Conservation (phyloP, 2,797 vertebrate genomes). For the Mormyrus hasselquistii region DNA sequence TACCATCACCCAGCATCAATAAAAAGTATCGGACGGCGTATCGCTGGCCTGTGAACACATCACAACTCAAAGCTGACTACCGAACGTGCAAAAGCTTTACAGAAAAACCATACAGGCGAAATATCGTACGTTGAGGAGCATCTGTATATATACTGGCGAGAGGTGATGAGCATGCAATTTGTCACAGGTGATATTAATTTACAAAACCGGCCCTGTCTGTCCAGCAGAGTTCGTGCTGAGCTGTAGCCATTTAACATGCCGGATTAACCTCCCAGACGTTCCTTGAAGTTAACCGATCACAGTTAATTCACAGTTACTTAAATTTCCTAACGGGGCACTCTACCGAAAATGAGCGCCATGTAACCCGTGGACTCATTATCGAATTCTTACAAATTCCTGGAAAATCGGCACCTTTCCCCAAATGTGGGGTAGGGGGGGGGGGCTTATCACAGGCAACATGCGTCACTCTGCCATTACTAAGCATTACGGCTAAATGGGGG, state of each 20-base stretch:
- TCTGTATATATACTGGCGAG: neutral
- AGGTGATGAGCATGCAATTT: neutral
- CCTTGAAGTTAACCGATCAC: slow-evolving; percentile 56
- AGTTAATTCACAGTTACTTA: slow-evolving; percentile 50
- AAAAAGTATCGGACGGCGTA: neutral
- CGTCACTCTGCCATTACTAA: slow-evolving; percentile 56
- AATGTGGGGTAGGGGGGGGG: neutral
- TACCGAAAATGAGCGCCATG: slow-evolving; percentile 55
- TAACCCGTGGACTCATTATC: slow-evolving; percentile 62
- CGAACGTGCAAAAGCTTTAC: neutral
- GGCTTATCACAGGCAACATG: slow-evolving; percentile 10
- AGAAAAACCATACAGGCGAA: neutral
- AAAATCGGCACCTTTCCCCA: neutral
- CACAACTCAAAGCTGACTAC: neutral
- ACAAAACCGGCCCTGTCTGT: neutral
- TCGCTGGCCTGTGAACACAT: neutral
- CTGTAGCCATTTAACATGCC: slow-evolving; percentile 26
- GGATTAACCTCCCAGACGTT: slow-evolving; percentile 54
- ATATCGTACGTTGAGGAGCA: neutral
- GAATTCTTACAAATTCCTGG: slow-evolving; percentile 48
- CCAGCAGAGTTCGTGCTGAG: neutral
- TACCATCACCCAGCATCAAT: neutral
- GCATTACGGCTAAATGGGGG: slow-evolving; percentile 57
- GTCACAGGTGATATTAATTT: neutral
- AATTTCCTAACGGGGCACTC: slow-evolving; percentile 63